Conservation (phyloP, 2,888 invertebrate species). For the Melinopterus prodromus region DNA sequence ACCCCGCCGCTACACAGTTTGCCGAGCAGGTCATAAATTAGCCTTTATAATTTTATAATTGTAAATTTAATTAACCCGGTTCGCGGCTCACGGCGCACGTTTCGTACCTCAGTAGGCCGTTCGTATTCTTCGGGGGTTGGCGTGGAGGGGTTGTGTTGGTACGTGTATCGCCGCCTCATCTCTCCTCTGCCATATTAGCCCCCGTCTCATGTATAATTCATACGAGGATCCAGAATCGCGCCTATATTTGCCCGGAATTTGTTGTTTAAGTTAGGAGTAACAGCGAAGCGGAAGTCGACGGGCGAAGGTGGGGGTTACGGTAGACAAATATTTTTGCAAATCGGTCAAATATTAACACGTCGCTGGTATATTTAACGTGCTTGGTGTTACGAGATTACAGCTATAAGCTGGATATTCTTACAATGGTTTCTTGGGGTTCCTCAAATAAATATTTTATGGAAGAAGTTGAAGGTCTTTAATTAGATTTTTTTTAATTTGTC, state of each 20-base stretch:
- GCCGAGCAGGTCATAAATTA: constrained; percentile 13
- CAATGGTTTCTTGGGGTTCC: no score
- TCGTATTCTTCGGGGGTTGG: not conserved
- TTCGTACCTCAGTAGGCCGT: not conserved
- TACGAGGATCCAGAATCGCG: not conserved
- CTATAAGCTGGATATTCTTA: not conserved
- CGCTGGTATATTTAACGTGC: not conserved
- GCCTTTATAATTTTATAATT: constrained; percentile 22
- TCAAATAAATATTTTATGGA: no score
- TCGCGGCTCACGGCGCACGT: not conserved
- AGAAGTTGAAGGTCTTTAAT: no score
- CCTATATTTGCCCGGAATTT: not conserved
- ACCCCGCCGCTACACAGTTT: not conserved
- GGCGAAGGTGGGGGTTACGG: not conserved
- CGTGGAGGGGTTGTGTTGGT: not conserved
- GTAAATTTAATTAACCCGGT: constrained; percentile 20
- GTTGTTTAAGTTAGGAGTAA: not conserved
- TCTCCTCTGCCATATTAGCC: not conserved
- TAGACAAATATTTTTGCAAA: not conserved
- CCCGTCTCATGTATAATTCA: not conserved
- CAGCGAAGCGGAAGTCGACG: not conserved
- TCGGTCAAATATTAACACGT: not conserved
- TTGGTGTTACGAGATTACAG: not conserved
- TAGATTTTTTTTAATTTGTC: no score
- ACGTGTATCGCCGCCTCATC: not conserved